Evolutionary conservation across 2,888 invertebrate genomes (phyloP).

Genomic region (Trichacis sp.): DNA sequence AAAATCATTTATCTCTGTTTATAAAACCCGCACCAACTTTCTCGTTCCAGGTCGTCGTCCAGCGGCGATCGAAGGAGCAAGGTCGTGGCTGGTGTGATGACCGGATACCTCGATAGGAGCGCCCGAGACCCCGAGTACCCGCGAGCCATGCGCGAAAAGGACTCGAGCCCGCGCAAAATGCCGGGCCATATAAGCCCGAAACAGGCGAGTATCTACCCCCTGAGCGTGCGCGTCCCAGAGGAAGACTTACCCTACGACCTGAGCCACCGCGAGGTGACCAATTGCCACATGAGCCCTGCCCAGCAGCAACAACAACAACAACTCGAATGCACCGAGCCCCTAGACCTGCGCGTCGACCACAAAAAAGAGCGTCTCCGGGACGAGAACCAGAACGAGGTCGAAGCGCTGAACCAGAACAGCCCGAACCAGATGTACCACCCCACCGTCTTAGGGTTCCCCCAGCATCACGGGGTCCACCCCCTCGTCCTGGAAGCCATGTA

Average conservation of each 20-base stretch:
- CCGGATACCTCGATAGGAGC: conserved; percentile 66
- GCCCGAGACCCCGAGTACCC: conserved; percentile 67
- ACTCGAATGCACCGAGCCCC: conserved; percentile 75
- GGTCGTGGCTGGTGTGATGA: conserved; percentile 63
- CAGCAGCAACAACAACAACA: conserved; percentile 67
- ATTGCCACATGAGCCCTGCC: conserved; percentile 72
- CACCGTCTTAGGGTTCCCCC: conserved; percentile 63
- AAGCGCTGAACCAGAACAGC: conserved; percentile 63
- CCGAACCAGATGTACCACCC: conserved; percentile 58
- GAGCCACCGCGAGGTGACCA: conserved; percentile 69
- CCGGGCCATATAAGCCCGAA: conserved; percentile 79
- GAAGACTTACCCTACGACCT: conserved; percentile 79
- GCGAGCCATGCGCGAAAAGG: conserved; percentile 88
- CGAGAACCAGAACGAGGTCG: conserved; percentile 87
- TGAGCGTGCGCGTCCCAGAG: conserved; percentile 73
- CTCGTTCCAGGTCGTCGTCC: conserved; percentile 30
- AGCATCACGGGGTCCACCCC: conserved; percentile 74
- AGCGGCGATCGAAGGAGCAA: conserved; percentile 50
- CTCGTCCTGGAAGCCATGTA: conserved; percentile 81
- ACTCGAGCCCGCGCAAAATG: conserved; percentile 92
- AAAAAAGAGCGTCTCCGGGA: conserved; percentile 84
- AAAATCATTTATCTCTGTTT: background rate
- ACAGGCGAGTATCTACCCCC: conserved; percentile 80
- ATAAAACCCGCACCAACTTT: background rate
- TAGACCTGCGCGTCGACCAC: conserved; percentile 88